Conservation (phyloP, 2,797 vertebrate genomes). For the Erpetoichthys calabaricus region DNA sequence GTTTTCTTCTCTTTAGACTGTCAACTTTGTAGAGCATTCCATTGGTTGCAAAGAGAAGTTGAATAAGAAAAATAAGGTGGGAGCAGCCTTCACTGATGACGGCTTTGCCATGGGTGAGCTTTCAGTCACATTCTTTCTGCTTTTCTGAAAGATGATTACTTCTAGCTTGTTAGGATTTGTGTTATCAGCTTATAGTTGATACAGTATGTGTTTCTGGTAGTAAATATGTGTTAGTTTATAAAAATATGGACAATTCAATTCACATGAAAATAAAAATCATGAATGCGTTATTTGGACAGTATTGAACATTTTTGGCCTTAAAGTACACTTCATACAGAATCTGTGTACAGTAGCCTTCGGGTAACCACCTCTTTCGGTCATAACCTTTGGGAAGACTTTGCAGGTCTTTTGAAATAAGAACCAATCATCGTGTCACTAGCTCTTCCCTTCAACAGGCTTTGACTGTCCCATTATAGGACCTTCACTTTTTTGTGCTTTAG, state of each 20-base stretch:
- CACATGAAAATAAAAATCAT: no score
- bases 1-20: conserved; percentile 50
- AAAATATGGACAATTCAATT: neutral
- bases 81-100: conserved; percentile 93
- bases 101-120: conserved; percentile 94
- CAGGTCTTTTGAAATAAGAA: no score
- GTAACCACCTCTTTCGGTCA: no score
- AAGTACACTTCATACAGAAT: no score
- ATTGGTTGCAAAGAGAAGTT: conserved; percentile 94
- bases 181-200: neutral
- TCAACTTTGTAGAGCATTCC: conserved; percentile 96
- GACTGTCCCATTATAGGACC: no score
- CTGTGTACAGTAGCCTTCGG: no score
- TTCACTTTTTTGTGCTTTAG: no score
- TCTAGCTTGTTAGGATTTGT: neutral
- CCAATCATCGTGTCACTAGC: no score
- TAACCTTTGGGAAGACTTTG: no score
- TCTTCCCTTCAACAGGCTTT: no score
- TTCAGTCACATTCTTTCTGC: conserved; percentile 4
- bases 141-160: neutral
- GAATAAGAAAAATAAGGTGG: conserved; percentile 95
- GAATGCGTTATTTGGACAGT: no score
- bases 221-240: neutral
- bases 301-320: no score
- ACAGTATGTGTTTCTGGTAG: neutral